Conservation (phyloP, 2,113 vertebrate species). For the Scatophagus argus region DNA sequence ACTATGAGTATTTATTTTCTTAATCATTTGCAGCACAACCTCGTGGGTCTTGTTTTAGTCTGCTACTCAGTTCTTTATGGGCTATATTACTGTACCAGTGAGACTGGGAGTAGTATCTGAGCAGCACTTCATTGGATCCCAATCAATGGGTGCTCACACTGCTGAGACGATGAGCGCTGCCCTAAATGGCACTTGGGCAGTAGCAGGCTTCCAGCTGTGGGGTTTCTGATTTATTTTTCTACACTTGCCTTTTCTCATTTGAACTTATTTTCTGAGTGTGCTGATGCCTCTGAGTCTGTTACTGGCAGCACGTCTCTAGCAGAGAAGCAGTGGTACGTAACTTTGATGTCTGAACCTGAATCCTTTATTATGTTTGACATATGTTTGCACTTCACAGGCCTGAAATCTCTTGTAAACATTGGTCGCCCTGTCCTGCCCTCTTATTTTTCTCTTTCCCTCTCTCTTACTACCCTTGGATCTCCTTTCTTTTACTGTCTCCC, state of each 20-base stretch:
- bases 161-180: constrained; percentile 54
- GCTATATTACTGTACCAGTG: constrained; percentile 39
- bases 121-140: constrained; percentile 28
- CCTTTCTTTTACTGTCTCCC: constrained; percentile 8
- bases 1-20: constrained; percentile 41
- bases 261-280: constrained; percentile 35
- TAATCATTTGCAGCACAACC: constrained; percentile 38
- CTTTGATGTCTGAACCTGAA: constrained; percentile 12
- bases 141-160: constrained; percentile 50
- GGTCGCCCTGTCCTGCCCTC: constrained; percentile 6
- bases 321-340: neutral
- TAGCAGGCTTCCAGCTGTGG: constrained; percentile 19
- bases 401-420: constrained; percentile 46
- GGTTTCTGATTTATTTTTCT: constrained; percentile 50
- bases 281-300: neutral
- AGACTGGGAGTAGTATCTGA: constrained; percentile 39
- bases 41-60: constrained; percentile 41
- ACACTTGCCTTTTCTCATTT: constrained; percentile 28
- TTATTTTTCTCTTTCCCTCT: constrained; percentile 11
- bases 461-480: constrained; percentile 26
- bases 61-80: constrained; percentile 40
- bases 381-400: constrained; percentile 25
- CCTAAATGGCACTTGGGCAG: constrained; percentile 43
- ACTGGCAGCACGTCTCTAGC: neutral
- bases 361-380: constrained; percentile 24